Evolutionary conservation across 2,888 invertebrate species (phyloP), one percentile per base, ranked within the genome.

Genomic region (Biston stratarius): DNA sequence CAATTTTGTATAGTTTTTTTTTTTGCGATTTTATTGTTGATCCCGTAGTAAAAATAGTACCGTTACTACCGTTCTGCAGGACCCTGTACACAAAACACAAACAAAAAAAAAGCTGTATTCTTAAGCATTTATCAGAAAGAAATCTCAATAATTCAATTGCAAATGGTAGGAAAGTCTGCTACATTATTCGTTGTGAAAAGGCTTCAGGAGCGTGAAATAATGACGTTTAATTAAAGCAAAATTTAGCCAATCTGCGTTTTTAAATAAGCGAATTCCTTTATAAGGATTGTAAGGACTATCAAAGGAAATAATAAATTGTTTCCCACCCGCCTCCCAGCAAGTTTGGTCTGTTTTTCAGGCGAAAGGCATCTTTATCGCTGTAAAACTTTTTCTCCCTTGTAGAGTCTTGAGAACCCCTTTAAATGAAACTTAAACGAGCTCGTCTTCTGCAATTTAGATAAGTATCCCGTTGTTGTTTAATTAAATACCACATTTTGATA

Each of bases 281-380:
- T 79, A 76, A 82, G 83, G 67, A 71, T 75, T 75, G 73, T 81
- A 79, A 76, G 76, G 67, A 78, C 83, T 83, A 85, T 85, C 83
- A 84, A 85, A 85, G 84, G 81, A 82, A 85, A 84, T 84, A 87
- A 86, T 85, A 84, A 84, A 87, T 87, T 89, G 87, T 88, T 88
- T 84, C 82, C 79, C 80, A 77, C 84, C 84, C 82, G 76, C 81
- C 82, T 74, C 79, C 83, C 82, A 78, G 82, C 81, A 86, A 88
- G 83, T 89, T 88, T 83, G 79, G 84, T 83, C 84, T 82, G 83
- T 81, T 80, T 84, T 82, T 82, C 83, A 86, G 85, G 84, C 85
- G 85, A 86, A 88, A 87, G 88, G 85, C 88, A 89, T 88, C 90
- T 90, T 91, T 92, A 91, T 92, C 90, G 86, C 81, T 81, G 81